Conservation (phyloP, 2,888 invertebrate genomes). For the Eilema depressum region DNA sequence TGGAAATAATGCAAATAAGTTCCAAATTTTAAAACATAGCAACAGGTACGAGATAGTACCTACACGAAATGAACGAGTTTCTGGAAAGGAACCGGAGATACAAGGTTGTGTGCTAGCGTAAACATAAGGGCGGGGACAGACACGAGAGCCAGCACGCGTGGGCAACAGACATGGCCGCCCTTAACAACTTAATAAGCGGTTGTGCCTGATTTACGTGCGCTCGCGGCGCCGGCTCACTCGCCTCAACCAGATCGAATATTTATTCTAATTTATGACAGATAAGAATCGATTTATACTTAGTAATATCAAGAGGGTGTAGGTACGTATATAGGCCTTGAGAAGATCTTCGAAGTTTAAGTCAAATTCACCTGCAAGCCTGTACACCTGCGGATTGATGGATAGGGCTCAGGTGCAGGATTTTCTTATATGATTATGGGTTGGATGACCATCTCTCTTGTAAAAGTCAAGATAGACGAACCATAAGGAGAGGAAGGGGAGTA, state of each 20-base stretch:
- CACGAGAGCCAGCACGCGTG: slow-evolving; percentile 75
- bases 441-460: background rate
- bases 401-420: background rate
- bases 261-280: slow-evolving; percentile 84
- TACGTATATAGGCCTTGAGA: background rate
- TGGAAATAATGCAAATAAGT: background rate
- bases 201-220: slow-evolving; percentile 84
- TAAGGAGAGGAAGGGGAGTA: background rate
- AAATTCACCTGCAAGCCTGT: background rate
- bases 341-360: background rate
- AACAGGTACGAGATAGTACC: slow-evolving; percentile 23
- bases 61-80: slow-evolving; percentile 41
- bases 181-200: slow-evolving; percentile 86
- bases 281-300: slow-evolving; percentile 73
- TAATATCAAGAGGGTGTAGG: slow-evolving; percentile 27
- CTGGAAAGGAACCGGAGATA: slow-evolving; percentile 50
- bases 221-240: slow-evolving; percentile 83
- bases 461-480: background rate
- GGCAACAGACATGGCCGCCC: slow-evolving; percentile 78
- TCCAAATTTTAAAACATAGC: background rate
- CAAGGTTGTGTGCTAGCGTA: slow-evolving; percentile 68
- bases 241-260: slow-evolving; percentile 69
- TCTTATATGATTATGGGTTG: background rate
- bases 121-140: slow-evolving; percentile 80
- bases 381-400: background rate